phyloP scores from a whole-genome alignment of 2,113 vertebrate species.

The Chamaea fasciata region DNA sequence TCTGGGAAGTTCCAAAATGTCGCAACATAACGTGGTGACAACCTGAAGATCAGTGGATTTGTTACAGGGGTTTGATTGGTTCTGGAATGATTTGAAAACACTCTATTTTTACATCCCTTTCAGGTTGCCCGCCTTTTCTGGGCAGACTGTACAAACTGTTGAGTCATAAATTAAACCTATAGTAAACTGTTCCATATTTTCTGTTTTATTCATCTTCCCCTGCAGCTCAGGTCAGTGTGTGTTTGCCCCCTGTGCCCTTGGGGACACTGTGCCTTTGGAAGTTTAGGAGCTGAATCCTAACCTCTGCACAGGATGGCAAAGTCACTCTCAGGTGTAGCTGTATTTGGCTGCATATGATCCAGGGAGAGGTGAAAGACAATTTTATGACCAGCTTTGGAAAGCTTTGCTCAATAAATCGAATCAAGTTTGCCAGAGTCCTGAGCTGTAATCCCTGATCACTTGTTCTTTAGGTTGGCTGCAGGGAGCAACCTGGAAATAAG shows the following conservation, averaged over 20 bases:
- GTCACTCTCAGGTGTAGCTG: neutral
- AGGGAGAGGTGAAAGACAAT: neutral
- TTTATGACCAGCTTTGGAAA: neutral
- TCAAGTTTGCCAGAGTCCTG: neutral
- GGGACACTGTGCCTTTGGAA: neutral
- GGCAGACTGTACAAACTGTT: neutral
- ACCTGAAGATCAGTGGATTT: neutral
- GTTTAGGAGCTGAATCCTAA: neutral
- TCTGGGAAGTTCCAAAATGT: conserved; percentile 15
- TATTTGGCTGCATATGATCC: neutral
- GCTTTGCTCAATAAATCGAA: neutral
- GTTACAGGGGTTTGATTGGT: neutral
- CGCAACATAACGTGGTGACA: rapidly evolving
- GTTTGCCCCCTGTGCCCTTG: neutral
- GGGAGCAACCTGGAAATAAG: neutral
- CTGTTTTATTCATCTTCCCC: neutral
- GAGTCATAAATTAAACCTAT: neutral
- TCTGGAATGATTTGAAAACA: neutral
- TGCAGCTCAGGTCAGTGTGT: neutral
- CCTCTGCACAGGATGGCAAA: neutral
- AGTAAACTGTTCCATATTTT: neutral
- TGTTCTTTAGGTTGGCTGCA: neutral
- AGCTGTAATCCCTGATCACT: neutral
- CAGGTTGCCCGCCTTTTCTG: conserved; percentile 12
- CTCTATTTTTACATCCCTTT: conserved; percentile 28